Evolutionary conservation across 2,888 invertebrate species (phyloP).

Genomic region (Temnothorax unifasciatus): DNA sequence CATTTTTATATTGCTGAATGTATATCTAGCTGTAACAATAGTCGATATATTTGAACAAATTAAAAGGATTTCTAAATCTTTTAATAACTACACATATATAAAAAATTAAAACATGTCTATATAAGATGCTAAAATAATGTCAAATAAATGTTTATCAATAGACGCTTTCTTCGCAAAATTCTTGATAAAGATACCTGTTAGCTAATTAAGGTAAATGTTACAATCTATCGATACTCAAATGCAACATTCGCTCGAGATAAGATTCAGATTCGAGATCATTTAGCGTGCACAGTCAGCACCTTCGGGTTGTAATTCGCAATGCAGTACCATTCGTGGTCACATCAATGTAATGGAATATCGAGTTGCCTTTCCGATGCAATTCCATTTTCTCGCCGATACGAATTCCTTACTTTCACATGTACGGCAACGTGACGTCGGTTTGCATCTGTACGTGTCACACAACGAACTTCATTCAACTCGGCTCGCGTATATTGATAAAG

Average conservation of each 20-base stretch:
- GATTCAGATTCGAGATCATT: slow-evolving; percentile 30
- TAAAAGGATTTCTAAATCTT: neutral
- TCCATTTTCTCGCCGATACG: slow-evolving; percentile 56
- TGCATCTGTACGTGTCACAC: slow-evolving; percentile 57
- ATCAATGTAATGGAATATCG: slow-evolving; percentile 73
- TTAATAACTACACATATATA: neutral
- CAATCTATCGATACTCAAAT: neutral
- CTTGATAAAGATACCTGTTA: too few species aligned
- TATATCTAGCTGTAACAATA: neutral
- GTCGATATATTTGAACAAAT: neutral
- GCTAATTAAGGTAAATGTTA: neutral
- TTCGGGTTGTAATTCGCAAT: slow-evolving; percentile 56
- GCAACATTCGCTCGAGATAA: neutral
- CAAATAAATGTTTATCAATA: neutral
- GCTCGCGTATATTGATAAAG: slow-evolving; percentile 28
- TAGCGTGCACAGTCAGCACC: slow-evolving; percentile 27
- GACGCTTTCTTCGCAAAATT: neutral
- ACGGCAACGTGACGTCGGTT: slow-evolving; percentile 37
- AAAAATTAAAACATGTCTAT: neutral
- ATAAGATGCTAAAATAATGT: neutral
- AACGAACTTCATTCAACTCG: slow-evolving; percentile 45
- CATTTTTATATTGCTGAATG: neutral
- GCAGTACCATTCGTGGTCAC: slow-evolving; percentile 56
- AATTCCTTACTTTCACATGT: slow-evolving; percentile 18
- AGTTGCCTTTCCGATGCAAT: slow-evolving; percentile 58